Base-by-base conservation (phyloP, 1,140 invertebrate species). In the Tetramorium alpestre region DNA sequence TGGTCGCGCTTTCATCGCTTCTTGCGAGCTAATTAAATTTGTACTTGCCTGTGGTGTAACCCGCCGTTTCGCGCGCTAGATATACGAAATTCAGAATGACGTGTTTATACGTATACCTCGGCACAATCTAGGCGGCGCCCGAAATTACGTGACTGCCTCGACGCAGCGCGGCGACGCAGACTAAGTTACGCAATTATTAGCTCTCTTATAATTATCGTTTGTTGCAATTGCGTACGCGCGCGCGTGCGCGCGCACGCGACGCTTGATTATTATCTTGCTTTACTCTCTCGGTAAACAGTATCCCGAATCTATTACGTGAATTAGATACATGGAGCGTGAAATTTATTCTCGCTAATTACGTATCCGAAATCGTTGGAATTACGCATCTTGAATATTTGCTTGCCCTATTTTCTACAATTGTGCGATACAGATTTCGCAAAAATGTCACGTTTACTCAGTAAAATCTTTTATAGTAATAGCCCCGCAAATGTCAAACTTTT, bases 11-110 rank as follows among this genome's bases (percentile, higher is more conserved):
- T 84, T 60, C 22, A 44, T 51, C 41, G 69, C 38, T 64, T 72
- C 78, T 87, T 38, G 70, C 25, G 7, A 64, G 41, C n/a, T 73
- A 89, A 85, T 78, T 88, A 86, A 85, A 85, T 77, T 86, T 72
- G 62, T 58, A 76, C 33, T 67, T 47, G 69, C 28, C 22, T 75
- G 60, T 85, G 64, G 60, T 85, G 54, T 56, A 73, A 33, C 10
- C 41, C 38, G 49, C 25, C 38, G 41, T 41, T 49, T 69, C 51
- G 33, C 38, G 81, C 10, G 16, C 56, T 72, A 56, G 28, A 76
- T 41, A 54, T 51, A 28, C 49, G 38, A 51, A 67, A 87, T 77
- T 77, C 25, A 22, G 62, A 49, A 58, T 44, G 28, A 70, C 38
- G 33, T 51, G 44, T 80, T n/a, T 38, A 18, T 72, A n/a, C 10